Evolutionary conservation across 2,888 invertebrate species (phyloP), one percentile per base, ranked within the genome.

Genomic region (Drosophila setosimentum): DNA sequence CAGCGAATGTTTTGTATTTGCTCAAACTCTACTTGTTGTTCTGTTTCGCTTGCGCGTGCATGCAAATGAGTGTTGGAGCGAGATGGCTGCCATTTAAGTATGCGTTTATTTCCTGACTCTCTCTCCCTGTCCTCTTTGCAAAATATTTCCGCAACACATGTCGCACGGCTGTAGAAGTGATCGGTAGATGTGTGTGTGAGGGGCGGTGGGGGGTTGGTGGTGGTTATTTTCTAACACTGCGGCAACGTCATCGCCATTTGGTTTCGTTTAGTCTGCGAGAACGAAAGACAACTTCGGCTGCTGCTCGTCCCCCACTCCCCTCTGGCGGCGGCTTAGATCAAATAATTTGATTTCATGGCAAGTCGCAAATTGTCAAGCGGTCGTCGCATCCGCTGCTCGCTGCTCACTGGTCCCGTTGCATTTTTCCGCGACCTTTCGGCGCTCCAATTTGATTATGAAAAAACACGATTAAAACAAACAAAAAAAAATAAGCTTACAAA

Each of bases 291-390:
- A 30, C 40, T 29, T 45, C 51, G 58, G 55, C 62, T 59, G 27
- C 71, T 61, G 54, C 61, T 49, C 30, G 40, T 16, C 35, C 37
- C 37, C 55, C 57, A 33, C n/a, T 45, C 32, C 27, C 37, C 54
- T 60, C 37, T 61, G 69, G 50, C 78, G 82, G 84, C 91, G 92
- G 91, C 90, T 80, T 71, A 91, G 91, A 92, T 91, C 92, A 91
- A 91, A 91, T 82, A 82, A 82, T 91, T 87, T 90, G 91, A 91
- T 91, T 91, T 92, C 91, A 91, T 91, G 91, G 69, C 86, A 91
- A 91, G 91, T 92, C 89, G 88, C 87, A 85, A 87, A 92, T 89
- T 92, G 91, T 89, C 91, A 91, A 89, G 85, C 87, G 80, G 57
- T 69, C 77, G 71, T 76, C 78, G 83, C 87, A 84, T 89, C 87